Evolutionary conservation across 2,888 invertebrate genomes (phyloP), one percentile per base, ranked within the genome.

Genomic region (Conistra vaccinii): DNA sequence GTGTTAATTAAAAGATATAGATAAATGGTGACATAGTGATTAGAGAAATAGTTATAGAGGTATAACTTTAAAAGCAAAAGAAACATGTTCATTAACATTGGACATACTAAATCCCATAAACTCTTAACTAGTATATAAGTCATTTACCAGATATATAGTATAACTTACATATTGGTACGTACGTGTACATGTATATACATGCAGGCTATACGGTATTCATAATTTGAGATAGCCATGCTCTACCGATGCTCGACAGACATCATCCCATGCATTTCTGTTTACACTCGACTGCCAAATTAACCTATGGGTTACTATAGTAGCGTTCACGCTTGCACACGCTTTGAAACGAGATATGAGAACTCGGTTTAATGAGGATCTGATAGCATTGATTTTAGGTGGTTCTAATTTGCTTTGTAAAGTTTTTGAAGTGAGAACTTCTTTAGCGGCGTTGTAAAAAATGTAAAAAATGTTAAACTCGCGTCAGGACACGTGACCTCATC

Each of bases 231-330:
- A 39, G 48, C 26, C 26, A n/a, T 55, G 29, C 10, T 58, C 6
- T 32, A 14, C 39, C 29, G 10, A 26, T 45, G 63, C n/a, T 63
- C 26, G 35, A 14, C 42, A 7, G 45, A 42, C n/a, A 35, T n/a
- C 20, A 65, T 75, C 68, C 68, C 17, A 35, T 32, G 32, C 20
- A 65, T 69, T 61, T 26, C 35, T 32, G 39, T 67, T 67, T 67
- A 23, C 10, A 58, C 7, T 39, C 17, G 45, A 45, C 35, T 14
- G 9, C 17, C 14, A 53, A 80, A 81, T 81, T 69, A 69, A 58
- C 53, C 53, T 29, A 42, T n/a, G 32, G 12, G 23, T 26, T 17
- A 32, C 10, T 32, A 26, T 29, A 32, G 32, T 23, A 57, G 14
- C 29, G 2, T 26, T 17, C 26, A 29, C 17, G 23, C 4, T 55